Base-by-base conservation (phyloP, 2,113 vertebrate species). In the Oncorhynchus tshawytscha region DNA sequence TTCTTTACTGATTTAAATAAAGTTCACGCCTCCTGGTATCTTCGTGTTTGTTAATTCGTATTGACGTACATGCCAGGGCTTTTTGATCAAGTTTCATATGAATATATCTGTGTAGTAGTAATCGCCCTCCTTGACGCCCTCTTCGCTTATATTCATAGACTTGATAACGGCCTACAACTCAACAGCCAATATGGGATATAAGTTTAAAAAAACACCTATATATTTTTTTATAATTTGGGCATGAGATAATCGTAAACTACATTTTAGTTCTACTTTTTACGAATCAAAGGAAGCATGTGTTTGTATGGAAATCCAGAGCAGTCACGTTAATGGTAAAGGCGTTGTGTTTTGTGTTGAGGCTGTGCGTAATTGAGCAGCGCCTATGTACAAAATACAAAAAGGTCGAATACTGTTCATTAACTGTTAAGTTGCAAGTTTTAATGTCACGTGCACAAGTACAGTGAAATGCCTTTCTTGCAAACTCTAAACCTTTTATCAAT, bases 171-270 rank as follows among this genome's bases (percentile, higher is more conserved):
- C 51, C 49, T 66, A 66, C 29, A 11, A 70, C 16, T 67, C 60
- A 3, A 27, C 29, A 78, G 59, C 67, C 67, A 71, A 79, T 65
- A 71, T 51, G 24, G 12, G 49, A 29, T 22, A 54, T 29, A 91
- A 91, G 86, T 91, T 92, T 91, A 89, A 87, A 91, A 88, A 83
- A 82, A 45, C 39, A 81, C 39, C 39, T 45, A 45, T 45, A 71
- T 29, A 5, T 74, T 59, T 15, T 51, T 4, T 15, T 51, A 31
- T 5, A 54, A 8, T 48, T 0, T 22, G 39, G 15, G 65, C 15
- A 25, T 25, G 9, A 12, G 16, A 57, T 34, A 57, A 51, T n/a
- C 2, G 1, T 49, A 25, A 5, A 1, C 12, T 27, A 12, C 2
- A 45, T 45, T 45, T 20, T 0, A 8, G 18, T 60, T 1, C 16